Conservation (phyloP, 2,888 invertebrate species). For the Rhorus exstirpatorius region DNA sequence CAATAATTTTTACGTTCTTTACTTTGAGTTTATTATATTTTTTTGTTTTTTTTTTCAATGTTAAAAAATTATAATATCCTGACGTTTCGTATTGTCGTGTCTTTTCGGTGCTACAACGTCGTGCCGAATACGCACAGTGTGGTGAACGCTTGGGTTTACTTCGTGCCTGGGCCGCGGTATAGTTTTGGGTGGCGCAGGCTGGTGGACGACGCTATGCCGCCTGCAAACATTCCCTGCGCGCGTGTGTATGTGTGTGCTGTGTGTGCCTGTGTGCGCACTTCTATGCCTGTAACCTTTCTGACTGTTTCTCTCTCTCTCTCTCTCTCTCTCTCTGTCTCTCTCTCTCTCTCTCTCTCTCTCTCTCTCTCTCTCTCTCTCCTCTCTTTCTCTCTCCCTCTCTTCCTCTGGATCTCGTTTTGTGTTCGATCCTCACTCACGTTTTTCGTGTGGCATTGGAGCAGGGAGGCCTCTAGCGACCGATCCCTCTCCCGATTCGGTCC, state of each 20-base stretch:
- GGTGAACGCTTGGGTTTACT: conserved; percentile 69
- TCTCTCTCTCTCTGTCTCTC: too few species aligned
- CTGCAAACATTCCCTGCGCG: conserved; percentile 46
- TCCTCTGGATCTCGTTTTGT: conserved; percentile 25
- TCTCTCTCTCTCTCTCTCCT: conserved; percentile 24
- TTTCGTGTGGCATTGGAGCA: conserved; percentile 48
- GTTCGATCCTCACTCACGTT: conserved; percentile 35
- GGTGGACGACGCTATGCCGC: conserved; percentile 57
- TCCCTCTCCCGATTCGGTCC: not conserved
- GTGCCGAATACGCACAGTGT: conserved; percentile 62
- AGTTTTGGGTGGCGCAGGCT: conserved; percentile 83
- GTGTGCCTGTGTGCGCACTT: conserved; percentile 44
- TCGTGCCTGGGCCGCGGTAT: conserved; percentile 83
- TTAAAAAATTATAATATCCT: not conserved
- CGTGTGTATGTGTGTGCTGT: conserved; percentile 23
- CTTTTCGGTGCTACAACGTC: conserved; percentile 58
- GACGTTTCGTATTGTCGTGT: conserved; percentile 20
- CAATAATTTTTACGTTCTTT: too few species aligned
- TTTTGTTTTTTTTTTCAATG: not conserved
- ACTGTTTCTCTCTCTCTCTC: too few species aligned
- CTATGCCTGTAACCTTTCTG: conserved; percentile 45
- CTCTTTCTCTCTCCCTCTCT: not conserved
- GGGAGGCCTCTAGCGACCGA: conserved; percentile 10
- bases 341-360: conserved; percentile 60
- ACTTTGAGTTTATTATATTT: not conserved